Conservation (phyloP, 2,888 invertebrate species). For the Hartigia nigra region DNA sequence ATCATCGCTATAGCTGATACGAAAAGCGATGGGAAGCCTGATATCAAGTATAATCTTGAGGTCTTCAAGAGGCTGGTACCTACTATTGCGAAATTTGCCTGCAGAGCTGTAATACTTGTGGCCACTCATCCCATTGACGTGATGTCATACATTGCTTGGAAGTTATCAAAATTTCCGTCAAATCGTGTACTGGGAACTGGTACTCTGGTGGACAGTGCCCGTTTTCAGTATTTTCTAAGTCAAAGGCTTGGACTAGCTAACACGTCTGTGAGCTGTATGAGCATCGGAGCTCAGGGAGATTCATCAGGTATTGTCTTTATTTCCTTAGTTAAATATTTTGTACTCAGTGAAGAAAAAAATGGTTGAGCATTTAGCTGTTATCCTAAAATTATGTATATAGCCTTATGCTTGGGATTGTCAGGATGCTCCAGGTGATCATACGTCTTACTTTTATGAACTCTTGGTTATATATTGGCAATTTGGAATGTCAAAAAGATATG, state of each 20-base stretch:
- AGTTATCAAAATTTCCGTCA: constrained; percentile 70
- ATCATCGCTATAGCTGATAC: constrained; percentile 47
- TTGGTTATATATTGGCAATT: neutral
- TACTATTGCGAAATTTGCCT: constrained; percentile 49
- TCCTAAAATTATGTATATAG: neutral
- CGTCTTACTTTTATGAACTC: neutral
- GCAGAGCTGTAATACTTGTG: constrained; percentile 49
- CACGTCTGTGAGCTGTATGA: constrained; percentile 68
- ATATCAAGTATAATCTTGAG: constrained; percentile 47
- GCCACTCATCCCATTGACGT: constrained; percentile 67
- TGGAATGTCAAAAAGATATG: neutral
- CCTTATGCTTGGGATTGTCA: neutral
- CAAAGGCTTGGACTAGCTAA: constrained; percentile 68
- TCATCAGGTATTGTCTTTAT: constrained; percentile 50
- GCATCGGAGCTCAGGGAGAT: constrained; percentile 71
- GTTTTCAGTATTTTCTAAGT: constrained; percentile 69
- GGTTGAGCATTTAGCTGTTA: neutral
- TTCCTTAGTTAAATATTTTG: neutral
- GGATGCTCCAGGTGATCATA: neutral
- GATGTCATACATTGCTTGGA: constrained; percentile 71
- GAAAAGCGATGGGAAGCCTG: constrained; percentile 33
- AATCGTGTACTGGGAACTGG: constrained; percentile 71
- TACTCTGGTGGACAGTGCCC: constrained; percentile 70
- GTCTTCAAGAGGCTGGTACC: constrained; percentile 52
- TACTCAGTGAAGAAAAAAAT: neutral